Evolutionary conservation across 2,113 vertebrate species (phyloP), one percentile per base, ranked within the genome.

Genomic region (Mus pahari): DNA sequence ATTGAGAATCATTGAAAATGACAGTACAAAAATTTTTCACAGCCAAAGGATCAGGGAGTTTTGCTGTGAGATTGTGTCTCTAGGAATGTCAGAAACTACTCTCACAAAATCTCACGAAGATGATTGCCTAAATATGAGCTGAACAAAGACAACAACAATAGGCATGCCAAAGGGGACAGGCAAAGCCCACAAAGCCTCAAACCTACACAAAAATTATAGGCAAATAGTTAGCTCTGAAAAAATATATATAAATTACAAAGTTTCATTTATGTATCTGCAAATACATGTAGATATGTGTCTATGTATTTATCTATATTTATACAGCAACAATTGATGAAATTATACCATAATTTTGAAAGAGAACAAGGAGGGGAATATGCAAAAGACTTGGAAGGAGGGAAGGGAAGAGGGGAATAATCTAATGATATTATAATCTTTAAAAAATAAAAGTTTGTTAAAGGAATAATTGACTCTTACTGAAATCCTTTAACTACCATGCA

Each of bases 391-490:
- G n/a, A 22, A 19, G 9, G 8, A 73, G 19, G n/a, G 4, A 39
- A 73, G 20, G n/a, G 4, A 42, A 73, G 17, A 33, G 31, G 14
- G 31, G 13, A 42, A 42, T 73, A n/a, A 73, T 22, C 3, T 73
- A 73, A 73, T 73, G 42, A 22, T 24, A 73, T 42, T 73, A 22
- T 42, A 73, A 22, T 24, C n/a, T 39, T 73, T 24, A 22, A 39
- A n/a, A n/a, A 84, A 36, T 3, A 64, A 87, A 78, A 36, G 5
- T 90, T 86, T 90, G 81, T 97, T n/a, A 77, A 95, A 78, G 75
- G 24, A 36, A 70, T 83, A 62, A 58, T 20, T 50, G 58, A 31
- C 28, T 90, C 28, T 83, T 66, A 74, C 71, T 42, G n/a, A 95
- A 96, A 68, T 4, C 4, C 7, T 77, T 86, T 60, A 68, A 7